Evolutionary conservation across 2,888 invertebrate species (phyloP).

Genomic region (Acanthosoma haemorrhoidale): DNA sequence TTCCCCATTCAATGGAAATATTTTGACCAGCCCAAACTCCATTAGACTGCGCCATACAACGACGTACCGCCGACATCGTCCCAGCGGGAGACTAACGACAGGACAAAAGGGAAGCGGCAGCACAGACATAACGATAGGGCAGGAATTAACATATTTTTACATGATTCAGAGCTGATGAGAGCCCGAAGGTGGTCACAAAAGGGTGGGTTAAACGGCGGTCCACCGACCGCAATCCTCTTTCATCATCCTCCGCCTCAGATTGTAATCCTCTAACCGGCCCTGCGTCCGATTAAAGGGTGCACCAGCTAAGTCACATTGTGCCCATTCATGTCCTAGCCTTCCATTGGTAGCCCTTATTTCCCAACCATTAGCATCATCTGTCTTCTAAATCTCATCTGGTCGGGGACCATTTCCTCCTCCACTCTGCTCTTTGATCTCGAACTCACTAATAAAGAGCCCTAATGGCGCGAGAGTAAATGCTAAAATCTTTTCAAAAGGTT

Average conservation of each 20-base stretch:
- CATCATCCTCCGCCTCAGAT: constrained; percentile 16
- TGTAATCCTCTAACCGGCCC: constrained; percentile 18
- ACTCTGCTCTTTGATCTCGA: not conserved
- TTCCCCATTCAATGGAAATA: not conserved
- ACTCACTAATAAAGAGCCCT: too few species aligned
- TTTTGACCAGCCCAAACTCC: not conserved
- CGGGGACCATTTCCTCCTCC: not conserved
- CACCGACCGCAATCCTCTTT: constrained; percentile 1
- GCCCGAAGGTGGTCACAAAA: not conserved
- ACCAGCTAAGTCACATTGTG: too few species aligned
- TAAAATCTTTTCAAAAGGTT: too few species aligned
- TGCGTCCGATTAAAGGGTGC: constrained; percentile 2
- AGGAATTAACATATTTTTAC: constrained; percentile 29
- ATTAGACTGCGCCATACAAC: not conserved
- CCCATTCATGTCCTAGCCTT: too few species aligned
- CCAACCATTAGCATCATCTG: not conserved
- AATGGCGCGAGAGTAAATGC: too few species aligned
- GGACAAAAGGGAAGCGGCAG: not conserved
- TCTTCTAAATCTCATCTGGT: constrained; percentile 8
- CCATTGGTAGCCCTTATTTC: not conserved
- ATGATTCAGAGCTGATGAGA: not conserved
- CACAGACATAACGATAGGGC: not conserved
- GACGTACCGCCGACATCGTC: too few species aligned
- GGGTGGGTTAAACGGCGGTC: not conserved
- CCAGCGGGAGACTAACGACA: too few species aligned